Conservation (phyloP, 2,888 invertebrate genomes). For the Lissocephala sabroskyi region DNA sequence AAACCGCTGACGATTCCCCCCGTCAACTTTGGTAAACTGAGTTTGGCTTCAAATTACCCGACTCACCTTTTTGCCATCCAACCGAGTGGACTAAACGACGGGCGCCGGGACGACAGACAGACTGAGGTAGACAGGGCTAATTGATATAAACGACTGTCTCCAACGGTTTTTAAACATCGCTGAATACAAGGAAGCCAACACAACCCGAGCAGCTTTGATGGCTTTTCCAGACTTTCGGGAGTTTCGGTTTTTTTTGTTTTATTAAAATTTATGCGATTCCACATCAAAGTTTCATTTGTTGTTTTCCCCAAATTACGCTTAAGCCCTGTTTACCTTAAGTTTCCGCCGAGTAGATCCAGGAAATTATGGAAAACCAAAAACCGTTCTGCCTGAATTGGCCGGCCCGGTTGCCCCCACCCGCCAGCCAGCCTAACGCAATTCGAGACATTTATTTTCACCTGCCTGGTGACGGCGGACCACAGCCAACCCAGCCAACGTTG, state of each 20-base stretch:
- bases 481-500: slow-evolving; percentile 5
- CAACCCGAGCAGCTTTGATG: slow-evolving; percentile 27
- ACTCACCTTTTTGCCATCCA: slow-evolving; percentile 1
- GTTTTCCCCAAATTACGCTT: too few species aligned
- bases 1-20: background rate
- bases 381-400: too few species aligned
- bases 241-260: too few species aligned
- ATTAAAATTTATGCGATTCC: slow-evolving; percentile 49
- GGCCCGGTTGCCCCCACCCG: too few species aligned
- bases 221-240: slow-evolving; percentile 42
- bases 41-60: background rate
- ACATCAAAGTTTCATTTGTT: slow-evolving; percentile 28
- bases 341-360: too few species aligned
- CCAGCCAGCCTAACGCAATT: slow-evolving; percentile 38
- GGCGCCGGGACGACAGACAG: background rate
- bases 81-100: too few species aligned
- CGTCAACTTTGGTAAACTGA: background rate
- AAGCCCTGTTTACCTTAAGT: too few species aligned
- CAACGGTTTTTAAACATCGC: slow-evolving; percentile 36
- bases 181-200: slow-evolving; percentile 1
- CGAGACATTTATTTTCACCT: slow-evolving; percentile 46
- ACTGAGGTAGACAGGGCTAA: slow-evolving; percentile 38
- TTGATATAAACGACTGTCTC: slow-evolving; percentile 62
- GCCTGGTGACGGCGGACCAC: slow-evolving; percentile 11
- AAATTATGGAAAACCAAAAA: background rate